Percentiles rank a stretch among this genome's conserved stretches.
Conservation (phyloP, 2,888 invertebrate genomes). For the Anaspis maculata region DNA sequence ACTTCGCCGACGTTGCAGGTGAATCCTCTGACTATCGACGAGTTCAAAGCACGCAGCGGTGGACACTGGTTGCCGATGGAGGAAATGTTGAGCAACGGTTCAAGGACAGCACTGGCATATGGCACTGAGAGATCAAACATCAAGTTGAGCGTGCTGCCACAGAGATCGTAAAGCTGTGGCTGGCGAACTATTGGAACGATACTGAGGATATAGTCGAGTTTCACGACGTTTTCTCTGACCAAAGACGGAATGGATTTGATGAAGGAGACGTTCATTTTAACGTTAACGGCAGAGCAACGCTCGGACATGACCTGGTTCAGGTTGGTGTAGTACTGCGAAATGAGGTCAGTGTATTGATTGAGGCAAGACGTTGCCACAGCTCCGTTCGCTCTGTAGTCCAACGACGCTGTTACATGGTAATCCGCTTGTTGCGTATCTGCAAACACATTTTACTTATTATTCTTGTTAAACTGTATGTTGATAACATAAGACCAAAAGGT, state of each 20-base stretch:
- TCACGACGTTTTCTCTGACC: conserved; percentile 78
- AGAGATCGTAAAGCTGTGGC: conserved; percentile 87
- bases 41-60: conserved; percentile 76
- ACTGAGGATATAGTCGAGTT: conserved; percentile 82
- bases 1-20: conserved; percentile 92
- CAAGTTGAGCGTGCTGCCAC: conserved; percentile 85
- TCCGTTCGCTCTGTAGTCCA: conserved; percentile 83
- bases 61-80: conserved; percentile 91
- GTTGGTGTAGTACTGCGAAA: conserved; percentile 70
- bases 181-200: conserved; percentile 83
- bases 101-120: conserved; percentile 82
- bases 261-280: conserved; percentile 89
- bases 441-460: too few relatives aligned
- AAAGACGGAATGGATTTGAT: conserved; percentile 72
- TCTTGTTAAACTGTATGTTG: not conserved
- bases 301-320: conserved; percentile 79
- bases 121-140: conserved; percentile 93
- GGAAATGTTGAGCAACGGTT: conserved; percentile 79
- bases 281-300: conserved; percentile 89
- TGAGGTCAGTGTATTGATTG: conserved; percentile 74
- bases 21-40: conserved; percentile 80
- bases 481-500: too few relatives aligned
- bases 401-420: conserved; percentile 80
- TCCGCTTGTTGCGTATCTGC: conserved; percentile 89
- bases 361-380: conserved; percentile 79